Base-by-base conservation (phyloP, 1,140 invertebrate genomes). In the Yoshiicerus persimilis region DNA sequence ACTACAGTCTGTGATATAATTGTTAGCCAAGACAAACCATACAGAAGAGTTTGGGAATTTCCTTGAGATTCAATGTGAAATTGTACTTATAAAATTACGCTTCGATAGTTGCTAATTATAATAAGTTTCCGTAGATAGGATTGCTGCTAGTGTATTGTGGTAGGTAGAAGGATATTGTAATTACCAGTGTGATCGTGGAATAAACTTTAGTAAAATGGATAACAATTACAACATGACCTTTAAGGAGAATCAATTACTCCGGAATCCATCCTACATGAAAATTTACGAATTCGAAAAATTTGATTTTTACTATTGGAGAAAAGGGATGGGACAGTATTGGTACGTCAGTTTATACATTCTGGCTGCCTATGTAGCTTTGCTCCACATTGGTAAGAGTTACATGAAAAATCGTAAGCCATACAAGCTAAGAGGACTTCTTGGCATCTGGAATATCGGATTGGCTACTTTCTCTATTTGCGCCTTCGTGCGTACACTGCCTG, bases 381-480 rank as follows among this genome's bases (percentile, higher is more conserved):
- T 89, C 0, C 66, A 85, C 27, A 32, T 66, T 11, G 88, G 88
- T 1, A 87, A 38, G 85, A 34, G 27, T 38, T 62, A 30, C 23
- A 89, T 89, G 88, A 84, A 80, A 32, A 20, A 64, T 66, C 75
- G 88, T 47, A 38, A 75, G 11, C 86, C 88, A 32, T 87, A 85
- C 16, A 70, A 89, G 13, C 86, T 89, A 9, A 89, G 75, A n/a
- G 56, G 83, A 27, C 30, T 64, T 39, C 64, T 89, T 6, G 47
- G 66, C 25, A 3, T 85, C 2, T 89, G 88, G 88, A 89, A 89
- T 77, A 25, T 89, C 4, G 34, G 80, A 2, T 25, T 89, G n/a
- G 86, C 86, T 11, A 34, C 70, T 16, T 87, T 89, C 38, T 89
- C 88, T 0, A 30, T 85, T 10, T 84, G 23, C n/a, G 88, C 77